Evolutionary conservation across 2,797 vertebrate species (phyloP).

Genomic region (Benthosema pterotum): DNA sequence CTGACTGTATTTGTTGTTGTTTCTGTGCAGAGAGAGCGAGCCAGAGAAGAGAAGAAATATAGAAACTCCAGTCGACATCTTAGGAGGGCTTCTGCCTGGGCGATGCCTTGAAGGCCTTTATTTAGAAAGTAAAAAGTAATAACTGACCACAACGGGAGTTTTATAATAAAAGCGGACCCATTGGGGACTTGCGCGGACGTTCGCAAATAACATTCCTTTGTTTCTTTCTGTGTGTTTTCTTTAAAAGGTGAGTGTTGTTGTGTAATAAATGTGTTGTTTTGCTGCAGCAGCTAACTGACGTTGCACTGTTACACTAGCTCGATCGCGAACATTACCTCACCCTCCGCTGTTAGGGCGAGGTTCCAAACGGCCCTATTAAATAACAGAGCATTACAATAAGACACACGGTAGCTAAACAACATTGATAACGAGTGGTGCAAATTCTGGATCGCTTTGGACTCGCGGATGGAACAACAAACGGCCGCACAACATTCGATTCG

Average conservation of each 20-base stretch:
- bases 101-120: background rate
- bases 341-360: too few species aligned
- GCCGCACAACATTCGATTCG: too few species aligned
- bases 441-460: too few species aligned
- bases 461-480: too few species aligned
- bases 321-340: too few species aligned
- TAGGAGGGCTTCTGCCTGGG: slow-evolving; percentile 34
- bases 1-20: slow-evolving; percentile 69
- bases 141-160: background rate
- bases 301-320: background rate
- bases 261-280: background rate
- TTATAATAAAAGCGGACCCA: background rate
- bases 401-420: too few species aligned
- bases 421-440: too few species aligned
- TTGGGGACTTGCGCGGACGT: slow-evolving; percentile 16
- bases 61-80: slow-evolving; percentile 68
- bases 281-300: slow-evolving; percentile 19
- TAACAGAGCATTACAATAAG: too few species aligned
- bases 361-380: too few species aligned
- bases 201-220: slow-evolving; percentile 9
- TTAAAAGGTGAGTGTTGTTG: slow-evolving; percentile 57
- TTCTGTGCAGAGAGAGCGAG: slow-evolving; percentile 61
- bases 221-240: slow-evolving; percentile 10
- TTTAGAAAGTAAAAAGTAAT: background rate
- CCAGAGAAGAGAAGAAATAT: slow-evolving; percentile 19